phyloP scores from a whole-genome alignment of 2,797 vertebrate species.

The Anomalospiza imberbis region DNA sequence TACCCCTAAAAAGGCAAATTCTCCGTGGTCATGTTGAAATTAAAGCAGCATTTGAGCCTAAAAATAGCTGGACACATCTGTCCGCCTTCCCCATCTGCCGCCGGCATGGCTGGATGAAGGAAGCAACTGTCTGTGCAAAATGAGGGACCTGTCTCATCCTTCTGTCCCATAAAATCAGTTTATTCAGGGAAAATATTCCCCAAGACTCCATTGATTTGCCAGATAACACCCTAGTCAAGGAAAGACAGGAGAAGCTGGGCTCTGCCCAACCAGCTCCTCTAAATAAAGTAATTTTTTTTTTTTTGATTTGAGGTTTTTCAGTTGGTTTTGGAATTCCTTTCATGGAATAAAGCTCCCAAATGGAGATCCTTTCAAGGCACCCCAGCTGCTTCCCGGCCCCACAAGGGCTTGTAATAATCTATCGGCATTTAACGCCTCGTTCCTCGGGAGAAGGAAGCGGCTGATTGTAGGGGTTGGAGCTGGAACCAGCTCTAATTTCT shows the following conservation, averaged over 20 bases:
- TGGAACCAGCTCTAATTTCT: not conserved
- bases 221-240: fast-evolving
- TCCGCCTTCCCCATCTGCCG: not conserved
- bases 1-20: not conserved
- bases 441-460: not conserved
- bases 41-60: not conserved
- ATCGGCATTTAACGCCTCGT: not conserved
- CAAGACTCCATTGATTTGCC: not conserved
- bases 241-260: not conserved
- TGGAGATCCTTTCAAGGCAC: not conserved
- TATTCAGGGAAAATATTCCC: not conserved
- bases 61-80: constrained; percentile 32
- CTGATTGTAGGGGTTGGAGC: not conserved
- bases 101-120: not conserved
- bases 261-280: not conserved
- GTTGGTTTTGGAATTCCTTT: not conserved
- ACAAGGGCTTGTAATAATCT: not conserved
- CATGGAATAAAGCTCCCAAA: not conserved
- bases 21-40: not conserved
- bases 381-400: not conserved
- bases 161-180: not conserved
- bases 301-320: not conserved
- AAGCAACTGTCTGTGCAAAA: not conserved
- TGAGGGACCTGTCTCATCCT: not conserved
- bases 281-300: not conserved